phyloP scores from a whole-genome alignment of 2,888 invertebrate genomes.

The Cephus spinipes region DNA sequence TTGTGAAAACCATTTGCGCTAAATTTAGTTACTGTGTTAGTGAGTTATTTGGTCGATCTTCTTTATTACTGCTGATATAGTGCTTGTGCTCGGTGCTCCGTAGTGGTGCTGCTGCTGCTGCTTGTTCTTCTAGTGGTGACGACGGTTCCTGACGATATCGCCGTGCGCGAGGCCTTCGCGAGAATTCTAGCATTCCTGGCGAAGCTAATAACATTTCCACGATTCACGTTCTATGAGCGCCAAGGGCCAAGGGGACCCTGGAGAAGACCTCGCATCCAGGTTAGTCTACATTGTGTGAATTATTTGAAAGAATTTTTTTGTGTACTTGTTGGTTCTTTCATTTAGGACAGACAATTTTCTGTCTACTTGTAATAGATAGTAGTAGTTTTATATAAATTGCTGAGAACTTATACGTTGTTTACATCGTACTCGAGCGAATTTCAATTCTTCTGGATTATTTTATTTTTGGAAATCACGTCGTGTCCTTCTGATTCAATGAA shows the following conservation, averaged over 20 bases:
- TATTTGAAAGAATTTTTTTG: background rate
- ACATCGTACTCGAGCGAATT: background rate
- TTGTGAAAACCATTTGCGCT: constrained; percentile 4
- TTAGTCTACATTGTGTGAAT: constrained; percentile 24
- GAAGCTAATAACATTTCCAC: constrained; percentile 45
- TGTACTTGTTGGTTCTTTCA: background rate
- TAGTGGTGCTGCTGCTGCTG: background rate
- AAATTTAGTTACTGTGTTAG: constrained; percentile 11
- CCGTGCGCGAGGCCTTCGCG: background rate
- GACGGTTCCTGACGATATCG: background rate
- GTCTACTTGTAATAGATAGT: background rate
- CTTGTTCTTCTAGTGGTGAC: background rate
- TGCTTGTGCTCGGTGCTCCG: background rate
- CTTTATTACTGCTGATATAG: background rate
- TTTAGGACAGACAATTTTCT: constrained; percentile 6
- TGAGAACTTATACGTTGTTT: background rate
- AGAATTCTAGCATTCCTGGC: constrained; percentile 9
- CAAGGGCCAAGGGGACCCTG: constrained; percentile 65
- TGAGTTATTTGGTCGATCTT: constrained; percentile 4
- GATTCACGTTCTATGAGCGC: constrained; percentile 63
- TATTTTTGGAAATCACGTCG: constrained; percentile 9
- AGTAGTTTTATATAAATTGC: background rate
- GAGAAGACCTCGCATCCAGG: constrained; percentile 65
- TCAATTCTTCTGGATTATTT: background rate
- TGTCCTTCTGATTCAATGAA: background rate